These are phyloP conservation scores for Maniola jurtina DNA, from an alignment of 1,140 invertebrate species.

Conservation along the genomic window DNA sequence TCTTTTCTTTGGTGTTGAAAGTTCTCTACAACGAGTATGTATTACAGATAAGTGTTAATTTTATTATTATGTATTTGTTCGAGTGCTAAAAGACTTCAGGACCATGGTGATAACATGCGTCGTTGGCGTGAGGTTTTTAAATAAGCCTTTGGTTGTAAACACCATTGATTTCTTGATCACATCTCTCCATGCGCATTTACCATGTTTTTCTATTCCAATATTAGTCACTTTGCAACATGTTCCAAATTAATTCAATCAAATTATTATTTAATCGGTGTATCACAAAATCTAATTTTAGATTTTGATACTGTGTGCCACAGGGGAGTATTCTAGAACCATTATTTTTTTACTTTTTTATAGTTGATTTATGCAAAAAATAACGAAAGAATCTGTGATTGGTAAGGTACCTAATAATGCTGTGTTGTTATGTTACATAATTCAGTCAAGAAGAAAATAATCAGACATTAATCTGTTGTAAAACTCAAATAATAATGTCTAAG, in stretches of 20 bases:
- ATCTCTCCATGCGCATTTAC: not conserved
- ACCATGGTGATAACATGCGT: not conserved
- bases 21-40: too few relatives aligned
- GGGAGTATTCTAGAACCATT: not conserved
- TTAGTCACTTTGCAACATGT: slow-evolving; percentile 10
- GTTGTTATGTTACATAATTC: too few relatives aligned
- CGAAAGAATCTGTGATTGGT: too few relatives aligned
- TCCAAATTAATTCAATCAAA: not conserved
- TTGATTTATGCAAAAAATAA: not conserved
- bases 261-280: slow-evolving; percentile 7
- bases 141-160: not conserved
- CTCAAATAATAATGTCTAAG: too few relatives aligned
- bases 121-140: not conserved
- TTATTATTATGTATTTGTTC: too few relatives aligned
- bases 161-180: not conserved
- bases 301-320: not conserved
- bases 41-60: too few relatives aligned
- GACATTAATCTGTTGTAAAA: too few relatives aligned
- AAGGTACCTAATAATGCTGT: too few relatives aligned
- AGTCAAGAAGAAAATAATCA: too few relatives aligned
- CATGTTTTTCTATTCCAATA: not conserved
- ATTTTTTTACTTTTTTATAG: not conserved
- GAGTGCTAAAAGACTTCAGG: not conserved
- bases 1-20: too few relatives aligned
- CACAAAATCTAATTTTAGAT: not conserved